phyloP scores from a whole-genome alignment of 2,113 vertebrate species.

The Peromyscus leucopus region DNA sequence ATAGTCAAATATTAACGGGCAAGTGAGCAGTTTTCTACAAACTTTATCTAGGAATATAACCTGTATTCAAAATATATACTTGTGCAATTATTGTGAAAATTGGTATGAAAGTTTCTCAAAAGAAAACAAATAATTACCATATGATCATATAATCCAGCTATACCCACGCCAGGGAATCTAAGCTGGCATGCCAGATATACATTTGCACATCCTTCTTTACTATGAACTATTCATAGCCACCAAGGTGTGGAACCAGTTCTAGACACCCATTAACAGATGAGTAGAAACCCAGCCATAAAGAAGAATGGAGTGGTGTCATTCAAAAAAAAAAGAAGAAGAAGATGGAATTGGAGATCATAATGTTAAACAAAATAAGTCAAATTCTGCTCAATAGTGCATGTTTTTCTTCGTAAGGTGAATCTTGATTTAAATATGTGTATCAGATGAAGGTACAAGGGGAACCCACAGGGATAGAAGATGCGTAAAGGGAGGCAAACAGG shows the following conservation, averaged over 20 bases:
- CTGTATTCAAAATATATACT: neutral
- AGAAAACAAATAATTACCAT: neutral
- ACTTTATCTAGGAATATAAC: neutral
- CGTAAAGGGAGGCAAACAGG: neutral
- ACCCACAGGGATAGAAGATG: too few relatives aligned
- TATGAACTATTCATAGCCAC: neutral
- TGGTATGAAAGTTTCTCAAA: neutral
- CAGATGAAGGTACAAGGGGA: neutral
- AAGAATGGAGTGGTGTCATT: neutral
- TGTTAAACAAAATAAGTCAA: neutral
- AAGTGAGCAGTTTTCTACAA: neutral
- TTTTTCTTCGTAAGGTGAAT: neutral
- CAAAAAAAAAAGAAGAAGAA: neutral
- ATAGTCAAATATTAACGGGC: neutral
- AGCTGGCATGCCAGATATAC: neutral
- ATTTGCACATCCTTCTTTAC: neutral
- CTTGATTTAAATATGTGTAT: neutral
- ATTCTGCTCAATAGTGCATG: neutral
- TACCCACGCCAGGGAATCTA: neutral
- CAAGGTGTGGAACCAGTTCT: neutral
- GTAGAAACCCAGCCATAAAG: neutral
- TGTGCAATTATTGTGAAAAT: neutral
- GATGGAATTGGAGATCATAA: neutral
- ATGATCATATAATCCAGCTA: neutral
- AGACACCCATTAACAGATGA: neutral